Evolutionary conservation across 2,888 invertebrate species (phyloP).

Genomic region (Athalia circularis): DNA sequence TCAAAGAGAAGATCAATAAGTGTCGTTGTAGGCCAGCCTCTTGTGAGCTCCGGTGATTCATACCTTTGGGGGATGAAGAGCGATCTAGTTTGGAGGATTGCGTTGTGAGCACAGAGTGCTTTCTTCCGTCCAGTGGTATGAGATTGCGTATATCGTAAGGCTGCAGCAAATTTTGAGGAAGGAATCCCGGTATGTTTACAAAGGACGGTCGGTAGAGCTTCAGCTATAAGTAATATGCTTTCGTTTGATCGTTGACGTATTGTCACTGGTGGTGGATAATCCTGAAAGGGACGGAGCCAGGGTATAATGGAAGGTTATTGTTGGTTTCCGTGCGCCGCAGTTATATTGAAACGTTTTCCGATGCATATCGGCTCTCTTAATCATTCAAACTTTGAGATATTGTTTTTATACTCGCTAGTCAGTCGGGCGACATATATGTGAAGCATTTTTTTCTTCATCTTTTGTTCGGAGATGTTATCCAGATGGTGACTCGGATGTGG

Average conservation of each 20-base stretch:
- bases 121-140: background rate
- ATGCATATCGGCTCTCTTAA: background rate
- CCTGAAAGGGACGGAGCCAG: constrained; percentile 9
- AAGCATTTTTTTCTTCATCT: background rate
- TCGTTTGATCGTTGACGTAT: constrained; percentile 33
- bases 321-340: constrained; percentile 1
- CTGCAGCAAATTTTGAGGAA: constrained; percentile 18
- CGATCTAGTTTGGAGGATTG: constrained; percentile 25
- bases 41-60: constrained; percentile 5
- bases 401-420: background rate
- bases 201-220: constrained; percentile 19
- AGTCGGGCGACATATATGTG: background rate
- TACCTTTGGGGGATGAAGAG: constrained; percentile 5
- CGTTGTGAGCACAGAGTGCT: constrained; percentile 5
- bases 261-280: constrained; percentile 26
- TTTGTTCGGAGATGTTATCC: no score
- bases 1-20: constrained; percentile 27
- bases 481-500: no score
- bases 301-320: constrained; percentile 32
- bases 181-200: constrained; percentile 17
- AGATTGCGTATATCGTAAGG: constrained; percentile 2
- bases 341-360: constrained; percentile 9
- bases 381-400: constrained; percentile 15
- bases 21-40: background rate
- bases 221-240: constrained; percentile 29